phyloP scores from a whole-genome alignment of 2,113 vertebrate genomes.

The Uria aalge region DNA sequence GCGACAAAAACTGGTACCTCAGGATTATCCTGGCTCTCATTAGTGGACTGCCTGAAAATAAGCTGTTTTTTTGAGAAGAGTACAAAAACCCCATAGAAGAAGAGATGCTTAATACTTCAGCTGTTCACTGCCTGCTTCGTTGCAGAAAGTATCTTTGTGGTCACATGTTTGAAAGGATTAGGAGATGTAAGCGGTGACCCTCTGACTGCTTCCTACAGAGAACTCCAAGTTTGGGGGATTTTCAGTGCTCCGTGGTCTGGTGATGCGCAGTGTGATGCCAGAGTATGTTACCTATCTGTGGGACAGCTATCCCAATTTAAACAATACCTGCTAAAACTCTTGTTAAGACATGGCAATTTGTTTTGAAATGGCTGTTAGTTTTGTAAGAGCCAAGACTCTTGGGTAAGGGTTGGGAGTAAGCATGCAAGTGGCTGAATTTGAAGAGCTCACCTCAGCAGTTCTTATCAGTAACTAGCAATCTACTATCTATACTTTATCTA shows the following conservation, averaged over 20 bases:
- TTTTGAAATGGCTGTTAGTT: not conserved
- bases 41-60: not conserved
- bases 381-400: not conserved
- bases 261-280: not conserved
- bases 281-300: rapidly evolving
- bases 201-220: not conserved
- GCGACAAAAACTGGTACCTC: not conserved
- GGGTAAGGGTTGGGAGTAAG: not conserved
- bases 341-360: not conserved
- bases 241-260: not conserved
- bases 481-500: not conserved
- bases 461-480: not conserved
- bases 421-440: not conserved
- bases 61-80: not conserved
- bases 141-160: not conserved
- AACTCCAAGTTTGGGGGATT: not conserved
- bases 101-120: not conserved
- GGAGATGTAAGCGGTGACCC: rapidly evolving
- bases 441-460: not conserved
- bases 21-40: not conserved
- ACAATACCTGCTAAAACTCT: not conserved
- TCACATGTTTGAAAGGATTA: not conserved
- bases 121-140: not conserved
- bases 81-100: not conserved
- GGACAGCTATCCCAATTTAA: not conserved